phyloP scores from a whole-genome alignment of 2,797 vertebrate genomes.

The Neoniphon sammara region DNA sequence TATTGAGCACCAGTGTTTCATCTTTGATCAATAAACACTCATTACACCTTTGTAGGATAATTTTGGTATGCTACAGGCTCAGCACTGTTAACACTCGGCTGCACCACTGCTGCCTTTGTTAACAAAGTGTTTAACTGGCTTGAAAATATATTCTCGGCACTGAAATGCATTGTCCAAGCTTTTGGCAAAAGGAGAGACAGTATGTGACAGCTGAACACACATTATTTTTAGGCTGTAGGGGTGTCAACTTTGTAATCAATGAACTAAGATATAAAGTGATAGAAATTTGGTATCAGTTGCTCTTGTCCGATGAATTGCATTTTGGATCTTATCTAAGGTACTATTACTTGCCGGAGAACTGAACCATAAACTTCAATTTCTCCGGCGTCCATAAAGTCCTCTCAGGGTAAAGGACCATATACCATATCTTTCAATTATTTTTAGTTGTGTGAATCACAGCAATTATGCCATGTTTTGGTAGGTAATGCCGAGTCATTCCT shows the following conservation, averaged over 20 bases:
- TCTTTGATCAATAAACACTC: slow-evolving; percentile 21
- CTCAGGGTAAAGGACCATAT: slow-evolving; percentile 32
- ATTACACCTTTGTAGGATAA: slow-evolving; percentile 4
- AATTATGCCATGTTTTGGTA: slow-evolving; percentile 20
- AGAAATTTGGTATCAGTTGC: too few relatives aligned
- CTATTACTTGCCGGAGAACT: not conserved
- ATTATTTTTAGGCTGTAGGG: too few relatives aligned
- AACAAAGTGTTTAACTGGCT: not conserved
- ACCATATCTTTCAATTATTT: too few relatives aligned
- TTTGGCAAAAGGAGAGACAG: too few relatives aligned
- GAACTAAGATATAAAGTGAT: too few relatives aligned
- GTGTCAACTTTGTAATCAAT: too few relatives aligned
- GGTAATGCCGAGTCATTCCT: slow-evolving; percentile 1
- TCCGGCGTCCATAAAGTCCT: not conserved
- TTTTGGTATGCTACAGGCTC: not conserved
- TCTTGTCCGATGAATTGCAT: too few relatives aligned
- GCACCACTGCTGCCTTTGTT: not conserved
- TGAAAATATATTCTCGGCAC: not conserved
- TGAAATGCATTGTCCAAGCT: not conserved
- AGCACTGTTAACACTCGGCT: not conserved
- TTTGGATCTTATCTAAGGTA: too few relatives aligned
- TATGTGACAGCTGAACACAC: too few relatives aligned
- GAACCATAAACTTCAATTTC: slow-evolving; percentile 12
- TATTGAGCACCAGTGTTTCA: not conserved
- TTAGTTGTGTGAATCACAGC: slow-evolving; percentile 22